phyloP scores from a whole-genome alignment of 2,888 invertebrate species.

The Nemotelus nigrinus region DNA sequence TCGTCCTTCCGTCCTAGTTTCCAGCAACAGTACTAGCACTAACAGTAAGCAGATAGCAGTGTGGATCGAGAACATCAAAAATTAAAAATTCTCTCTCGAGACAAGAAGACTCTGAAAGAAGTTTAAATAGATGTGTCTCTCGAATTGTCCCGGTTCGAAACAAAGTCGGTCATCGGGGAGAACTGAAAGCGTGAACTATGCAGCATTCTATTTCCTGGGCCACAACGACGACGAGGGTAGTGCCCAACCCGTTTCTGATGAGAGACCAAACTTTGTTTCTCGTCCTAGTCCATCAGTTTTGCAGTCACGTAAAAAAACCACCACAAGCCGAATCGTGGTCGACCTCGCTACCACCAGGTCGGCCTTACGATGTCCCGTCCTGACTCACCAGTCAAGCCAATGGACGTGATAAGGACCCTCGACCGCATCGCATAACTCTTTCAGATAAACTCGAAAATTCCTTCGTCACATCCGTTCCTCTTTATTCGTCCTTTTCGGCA shows the following conservation, averaged over 20 bases:
- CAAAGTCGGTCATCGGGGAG: conserved; percentile 30
- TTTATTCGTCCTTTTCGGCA: neutral
- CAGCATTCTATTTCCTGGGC: neutral
- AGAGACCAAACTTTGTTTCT: neutral
- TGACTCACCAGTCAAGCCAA: neutral
- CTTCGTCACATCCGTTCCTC: neutral
- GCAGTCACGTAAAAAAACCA: conserved; percentile 43
- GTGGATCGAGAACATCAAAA: conserved; percentile 9
- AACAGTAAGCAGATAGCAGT: neutral
- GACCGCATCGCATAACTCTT: conserved; percentile 43
- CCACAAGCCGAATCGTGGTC: conserved; percentile 8
- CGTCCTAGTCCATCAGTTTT: conserved; percentile 41
- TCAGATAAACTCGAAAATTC: conserved; percentile 37
- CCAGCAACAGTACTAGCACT: too few relatives aligned
- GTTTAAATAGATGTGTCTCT: conserved; percentile 31
- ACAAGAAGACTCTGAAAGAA: conserved; percentile 32
- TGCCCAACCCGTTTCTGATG: too few relatives aligned
- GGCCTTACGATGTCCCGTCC: too few relatives aligned
- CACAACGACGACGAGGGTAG: neutral
- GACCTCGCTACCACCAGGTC: too few relatives aligned
- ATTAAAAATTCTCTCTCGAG: conserved; percentile 26
- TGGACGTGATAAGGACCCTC: conserved; percentile 43
- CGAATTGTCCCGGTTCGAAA: conserved; percentile 23
- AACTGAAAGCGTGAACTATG: neutral
- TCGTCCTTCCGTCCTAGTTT: too few relatives aligned